Percentiles rank a stretch among this genome's conserved stretches.
Conservation (phyloP, 2,797 vertebrate genomes). For the Xerus rutilus region DNA sequence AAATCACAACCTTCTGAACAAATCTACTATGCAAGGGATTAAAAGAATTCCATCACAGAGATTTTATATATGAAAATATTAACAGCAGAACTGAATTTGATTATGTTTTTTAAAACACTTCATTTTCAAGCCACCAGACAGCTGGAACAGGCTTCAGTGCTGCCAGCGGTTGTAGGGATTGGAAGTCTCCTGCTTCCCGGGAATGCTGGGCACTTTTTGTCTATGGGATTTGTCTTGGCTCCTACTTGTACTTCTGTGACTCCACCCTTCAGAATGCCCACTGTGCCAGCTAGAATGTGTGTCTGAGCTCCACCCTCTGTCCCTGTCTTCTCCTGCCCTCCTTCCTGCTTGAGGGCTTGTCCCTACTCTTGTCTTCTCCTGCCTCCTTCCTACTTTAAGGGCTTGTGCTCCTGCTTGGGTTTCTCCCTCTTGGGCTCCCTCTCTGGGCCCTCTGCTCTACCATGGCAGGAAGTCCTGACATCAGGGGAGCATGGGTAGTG, state of each 20-base stretch:
- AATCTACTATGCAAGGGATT: slow-evolving; percentile 15
- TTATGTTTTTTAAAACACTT: neutral
- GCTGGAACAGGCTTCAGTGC: slow-evolving; percentile 59
- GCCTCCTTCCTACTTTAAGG: slow-evolving; percentile 64
- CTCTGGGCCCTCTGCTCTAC: neutral
- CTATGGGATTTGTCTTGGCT: slow-evolving; percentile 55
- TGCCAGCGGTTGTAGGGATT: slow-evolving; percentile 15
- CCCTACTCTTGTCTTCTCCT: slow-evolving; percentile 57
- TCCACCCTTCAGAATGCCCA: neutral
- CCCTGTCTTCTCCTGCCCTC: slow-evolving; percentile 76
- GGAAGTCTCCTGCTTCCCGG: slow-evolving; percentile 63
- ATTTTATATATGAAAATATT: slow-evolving; percentile 29
- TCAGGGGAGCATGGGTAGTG: neutral
- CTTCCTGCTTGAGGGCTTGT: slow-evolving; percentile 45
- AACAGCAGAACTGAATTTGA: neutral
- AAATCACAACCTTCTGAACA: neutral
- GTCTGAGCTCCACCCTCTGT: slow-evolving; percentile 13
- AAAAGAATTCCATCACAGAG: neutral
- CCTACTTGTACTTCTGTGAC: slow-evolving; percentile 68
- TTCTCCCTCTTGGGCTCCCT: slow-evolving; percentile 62
- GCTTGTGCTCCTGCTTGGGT: slow-evolving; percentile 48
- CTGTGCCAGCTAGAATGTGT: neutral
- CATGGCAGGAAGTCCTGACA: neutral
- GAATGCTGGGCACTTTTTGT: slow-evolving; percentile 37
- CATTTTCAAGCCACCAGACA: neutral